Conservation (phyloP, 2,888 invertebrate species). For the Heliconius charithonia region DNA sequence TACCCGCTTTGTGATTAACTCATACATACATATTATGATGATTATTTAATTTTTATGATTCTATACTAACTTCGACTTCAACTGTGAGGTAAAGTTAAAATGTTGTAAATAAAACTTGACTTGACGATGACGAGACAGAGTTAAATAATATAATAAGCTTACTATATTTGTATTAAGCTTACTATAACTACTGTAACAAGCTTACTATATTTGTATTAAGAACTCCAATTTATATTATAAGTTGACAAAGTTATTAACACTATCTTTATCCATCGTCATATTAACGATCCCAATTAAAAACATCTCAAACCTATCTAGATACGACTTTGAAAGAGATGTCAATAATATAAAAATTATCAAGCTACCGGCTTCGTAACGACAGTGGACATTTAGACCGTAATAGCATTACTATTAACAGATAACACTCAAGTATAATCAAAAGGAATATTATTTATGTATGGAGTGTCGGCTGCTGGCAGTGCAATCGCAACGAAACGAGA, state of each 20-base stretch:
- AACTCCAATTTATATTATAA: not conserved
- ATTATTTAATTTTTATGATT: constrained; percentile 1
- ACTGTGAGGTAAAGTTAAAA: not conserved
- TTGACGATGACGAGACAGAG: too few species aligned
- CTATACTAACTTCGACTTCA: too few species aligned
- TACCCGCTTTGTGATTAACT: not conserved
- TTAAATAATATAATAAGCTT: not conserved
- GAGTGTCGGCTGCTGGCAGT: constrained; percentile 59
- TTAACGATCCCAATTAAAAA: constrained; percentile 16
- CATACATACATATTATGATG: not conserved
- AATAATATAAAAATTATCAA: constrained; percentile 4
- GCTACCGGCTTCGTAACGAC: constrained; percentile 4
- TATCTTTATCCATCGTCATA: not conserved
- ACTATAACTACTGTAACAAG: too few species aligned
- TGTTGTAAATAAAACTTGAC: too few species aligned
- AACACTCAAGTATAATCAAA: constrained; percentile 54
- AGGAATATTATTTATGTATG: constrained; percentile 60
- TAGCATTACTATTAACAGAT: constrained; percentile 38
- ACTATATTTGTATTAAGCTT: too few species aligned
- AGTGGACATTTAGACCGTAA: constrained; percentile 21
- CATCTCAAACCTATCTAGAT: constrained; percentile 10
- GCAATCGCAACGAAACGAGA: constrained; percentile 62
- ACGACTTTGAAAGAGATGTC: constrained; percentile 1
- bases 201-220: too few species aligned
- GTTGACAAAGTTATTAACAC: constrained; percentile 16